phyloP scores from a whole-genome alignment of 2,888 invertebrate genomes.

The Aleiodes leptofemur region DNA sequence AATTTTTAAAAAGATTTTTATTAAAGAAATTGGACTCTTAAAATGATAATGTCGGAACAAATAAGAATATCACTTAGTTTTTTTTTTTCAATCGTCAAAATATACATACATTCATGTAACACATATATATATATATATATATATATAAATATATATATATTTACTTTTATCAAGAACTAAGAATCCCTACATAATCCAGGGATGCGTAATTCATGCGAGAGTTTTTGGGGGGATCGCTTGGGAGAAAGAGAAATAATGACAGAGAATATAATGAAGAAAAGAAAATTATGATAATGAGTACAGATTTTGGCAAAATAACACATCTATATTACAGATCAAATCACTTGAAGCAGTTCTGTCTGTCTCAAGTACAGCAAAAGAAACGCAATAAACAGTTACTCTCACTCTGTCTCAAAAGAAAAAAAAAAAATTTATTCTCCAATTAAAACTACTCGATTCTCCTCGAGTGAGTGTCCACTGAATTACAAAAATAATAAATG shows the following conservation, averaged over 20 bases:
- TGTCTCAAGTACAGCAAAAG: constrained; percentile 53
- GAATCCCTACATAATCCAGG: background rate
- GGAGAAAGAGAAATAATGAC: constrained; percentile 38
- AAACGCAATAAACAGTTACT: constrained; percentile 43
- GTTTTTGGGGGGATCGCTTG: constrained; percentile 56
- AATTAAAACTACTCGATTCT: constrained; percentile 1
- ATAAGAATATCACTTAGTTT: constrained; percentile 58
- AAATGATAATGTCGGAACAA: constrained; percentile 45
- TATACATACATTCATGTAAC: constrained; percentile 44
- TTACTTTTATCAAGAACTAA: constrained; percentile 28
- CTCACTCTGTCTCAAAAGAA: constrained; percentile 44
- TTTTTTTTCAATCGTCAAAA: constrained; percentile 35
- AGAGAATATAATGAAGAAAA: constrained; percentile 40
- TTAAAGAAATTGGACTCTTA: constrained; percentile 60
- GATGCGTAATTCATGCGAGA: constrained; percentile 38
- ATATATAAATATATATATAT: constrained; percentile 40
- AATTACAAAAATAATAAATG: background rate
- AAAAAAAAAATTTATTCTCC: background rate
- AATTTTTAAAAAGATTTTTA: constrained; percentile 58
- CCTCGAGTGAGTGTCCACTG: background rate
- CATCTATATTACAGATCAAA: constrained; percentile 66
- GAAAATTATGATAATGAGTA: constrained; percentile 39
- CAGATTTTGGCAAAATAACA: constrained; percentile 43
- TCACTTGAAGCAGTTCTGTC: constrained; percentile 59
- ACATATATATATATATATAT: constrained; percentile 38